Base-by-base conservation (phyloP, 2,888 invertebrate species). In the Sminthurides aquaticus region DNA sequence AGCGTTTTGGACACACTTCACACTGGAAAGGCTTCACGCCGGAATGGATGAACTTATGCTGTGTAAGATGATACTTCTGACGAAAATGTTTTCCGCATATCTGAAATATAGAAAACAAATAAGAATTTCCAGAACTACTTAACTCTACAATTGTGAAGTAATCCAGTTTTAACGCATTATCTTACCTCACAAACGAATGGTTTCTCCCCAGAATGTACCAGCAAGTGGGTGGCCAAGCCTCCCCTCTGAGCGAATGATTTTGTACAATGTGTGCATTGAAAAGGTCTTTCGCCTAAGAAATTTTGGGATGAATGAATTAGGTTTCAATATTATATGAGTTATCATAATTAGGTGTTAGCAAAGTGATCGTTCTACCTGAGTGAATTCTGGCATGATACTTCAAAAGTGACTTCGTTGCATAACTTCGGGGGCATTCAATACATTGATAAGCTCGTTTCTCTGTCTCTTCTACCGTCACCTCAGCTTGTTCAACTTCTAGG, bases 21-120 rank as follows among this genome's bases (percentile, higher is more conserved):
- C 72, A 73, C 1, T 65, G 59, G 28, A 70, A 71, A 1, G 72
- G 72, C 49, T 73, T 73, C 0, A 69, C 63, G 24, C 72, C 72
- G 1, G 72, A 71, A 64, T 73, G 72, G 43, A 73, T 73, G 27
- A 73, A 29, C 24, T 66, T 67, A 43, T 73, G 72, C 59, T 73
- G 72, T n/a, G 71, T 73, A 43, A 73, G 56, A 52, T 73, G 72
- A 59, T 71, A 73, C 34, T 71, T 73, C 27, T 73, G 72, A n/a
- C 72, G 67, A 28, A 73, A 73, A 1, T 69, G 65, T 48, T 73
- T 73, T 2, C 67, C 62, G 55, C 72, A 73, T 25, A 62, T 62
- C 68, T 69, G 57, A 29, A 25, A 48, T 18, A 60, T n/a, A 58
- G 18, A 58, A 57, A 22, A 24, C 5, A 60, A 20, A 43, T 8